Base-by-base conservation (phyloP, 2,888 invertebrate genomes). In the Drosophila macrospina region DNA sequence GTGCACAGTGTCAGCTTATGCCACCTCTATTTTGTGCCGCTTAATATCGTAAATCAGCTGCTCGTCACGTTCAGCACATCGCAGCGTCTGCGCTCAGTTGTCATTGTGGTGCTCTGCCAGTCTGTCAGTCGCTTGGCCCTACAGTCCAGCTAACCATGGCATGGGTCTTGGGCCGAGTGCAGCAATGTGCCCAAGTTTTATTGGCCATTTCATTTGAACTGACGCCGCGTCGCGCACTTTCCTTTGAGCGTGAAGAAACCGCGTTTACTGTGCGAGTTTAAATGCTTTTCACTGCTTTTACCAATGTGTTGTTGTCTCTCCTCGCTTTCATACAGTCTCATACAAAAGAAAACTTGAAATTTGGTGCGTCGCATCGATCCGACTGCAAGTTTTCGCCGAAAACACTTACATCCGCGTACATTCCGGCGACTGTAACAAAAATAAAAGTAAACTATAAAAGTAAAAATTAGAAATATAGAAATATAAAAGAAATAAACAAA, bases 21-120 rank as follows among this genome's bases (percentile, higher is more conserved):
- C 41, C 47, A 48, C 42, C n/a, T 10, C 45, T 20, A 20, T 20
- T 45, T 51, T 20, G 57, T 39, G 51, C 37, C 34, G 45, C 47
- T 37, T 63, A 74, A 80, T 88, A 86, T 80, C 87, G 87, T 85
- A 86, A 86, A 76, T 84, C 75, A 84, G 74, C 69, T 80, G 81
- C 76, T 70, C 75, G 73, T 69, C 78, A 86, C 78, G 75, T 75
- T 74, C 66, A 59, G 65, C 62, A 42, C 62, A 59, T 26, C 32
- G 30, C 50, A 39, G 8, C 30, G 16, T 15, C 34, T 48, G 10
- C 5, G 57, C 50, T 59, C 37, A 57, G 61, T 67, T 67, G 73
- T 62, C 42, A 24, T 51, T 36, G 56, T 69, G 45, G 44, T 45
- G 64, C 62, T 67, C 61, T 69, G 41, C n/a, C n/a, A n/a, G 42